These are phyloP conservation scores for Bathynomus jamesi DNA, from an alignment of 1,140 invertebrate genomes.

Conservation along the genomic window DNA sequence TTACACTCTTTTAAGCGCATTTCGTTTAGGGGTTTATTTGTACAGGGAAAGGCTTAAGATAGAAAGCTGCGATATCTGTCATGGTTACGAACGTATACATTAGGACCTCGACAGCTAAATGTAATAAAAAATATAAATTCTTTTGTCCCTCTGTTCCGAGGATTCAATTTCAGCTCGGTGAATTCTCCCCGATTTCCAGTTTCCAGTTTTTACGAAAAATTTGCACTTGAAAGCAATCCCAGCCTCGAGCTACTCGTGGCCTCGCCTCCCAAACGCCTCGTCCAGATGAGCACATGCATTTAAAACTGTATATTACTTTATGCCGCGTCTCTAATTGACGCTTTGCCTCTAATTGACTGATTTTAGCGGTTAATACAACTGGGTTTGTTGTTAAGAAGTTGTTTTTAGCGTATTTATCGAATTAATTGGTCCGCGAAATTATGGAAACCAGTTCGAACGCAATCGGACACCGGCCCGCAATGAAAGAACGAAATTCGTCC, in stretches of 20 bases:
- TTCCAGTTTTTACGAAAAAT: neutral
- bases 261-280: neutral
- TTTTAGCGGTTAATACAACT: neutral
- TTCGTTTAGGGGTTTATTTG: neutral
- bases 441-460: neutral
- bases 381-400: neutral
- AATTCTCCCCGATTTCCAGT: neutral
- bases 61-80: neutral
- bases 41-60: neutral
- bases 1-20: neutral
- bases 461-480: neutral
- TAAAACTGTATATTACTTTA: too few relatives aligned
- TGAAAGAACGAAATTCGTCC: neutral
- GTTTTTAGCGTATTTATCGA: neutral
- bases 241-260: neutral
- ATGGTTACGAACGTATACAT: neutral
- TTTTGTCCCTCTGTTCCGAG: neutral
- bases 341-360: neutral
- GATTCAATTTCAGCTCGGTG: neutral
- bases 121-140: neutral
- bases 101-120: neutral
- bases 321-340: too few relatives aligned
- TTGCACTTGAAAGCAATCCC: neutral
- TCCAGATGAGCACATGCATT: neutral
- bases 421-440: neutral